Evolutionary conservation across 1,140 invertebrate genomes (phyloP), one percentile per base, ranked within the genome.

Genomic region (Drosophila kohkoa): DNA sequence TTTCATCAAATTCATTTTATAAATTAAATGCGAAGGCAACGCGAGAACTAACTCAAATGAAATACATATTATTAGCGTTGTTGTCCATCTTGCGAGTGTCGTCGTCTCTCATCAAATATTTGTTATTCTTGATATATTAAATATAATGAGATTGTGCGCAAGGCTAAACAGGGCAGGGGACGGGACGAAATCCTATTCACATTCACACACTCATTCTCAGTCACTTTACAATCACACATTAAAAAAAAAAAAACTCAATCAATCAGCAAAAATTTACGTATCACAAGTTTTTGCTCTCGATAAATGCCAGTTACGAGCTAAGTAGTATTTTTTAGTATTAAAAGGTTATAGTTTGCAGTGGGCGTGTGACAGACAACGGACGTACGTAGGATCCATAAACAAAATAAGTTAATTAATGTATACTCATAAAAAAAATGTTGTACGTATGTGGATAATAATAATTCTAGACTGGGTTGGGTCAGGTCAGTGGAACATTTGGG

Each of bases 121-220:
- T 32, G 41, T 28, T 45, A 32, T 25, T 25, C 4, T 25, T 25
- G 81, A 73, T 73, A 30, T 13, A 55, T 66, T 71, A 81, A 87
- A 79, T 64, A 70, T 89, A 89, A 89, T 89, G 85, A 89, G 85
- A 89, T 89, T 89, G 57, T 71, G 77, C 80, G 68, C 28, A 69
- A 52, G 49, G 62, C 65, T 63, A 28, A 59, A 51, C 51, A 13
- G 35, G 43, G 32, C 25, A 54, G 49, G 28, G 11, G 35, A 38
- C 35, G 35, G 35, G 35, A 38, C 35, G 35, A 16, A 48, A 35
- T 46, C 6, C 20, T 49, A 63, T 55, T 43, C 32, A 25, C 54
- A 59, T 58, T 60, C 60, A 75, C 45, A 43, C 3, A 62, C 32
- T 45, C 52, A 46, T 43, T 60, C 43, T 68, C 51, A 71, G 58